A percentile compares a stretch with the other conserved stretches of the same genome.
Conservation (phyloP, 2,113 vertebrate genomes). For the Anoplopoma fimbria region DNA sequence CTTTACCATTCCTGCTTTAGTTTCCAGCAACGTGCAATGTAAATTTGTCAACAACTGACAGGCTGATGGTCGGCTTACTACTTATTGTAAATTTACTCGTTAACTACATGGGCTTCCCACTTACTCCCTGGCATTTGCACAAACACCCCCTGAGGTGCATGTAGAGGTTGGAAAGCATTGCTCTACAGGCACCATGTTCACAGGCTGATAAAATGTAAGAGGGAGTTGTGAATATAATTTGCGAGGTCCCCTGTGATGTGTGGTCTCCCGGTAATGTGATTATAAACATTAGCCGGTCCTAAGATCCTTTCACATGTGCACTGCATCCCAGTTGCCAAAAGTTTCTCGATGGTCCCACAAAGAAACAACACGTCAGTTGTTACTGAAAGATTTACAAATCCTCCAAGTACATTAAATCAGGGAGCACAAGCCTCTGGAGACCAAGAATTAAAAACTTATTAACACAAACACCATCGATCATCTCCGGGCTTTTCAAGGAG, state of each 20-base stretch:
- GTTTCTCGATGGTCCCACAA: slow-evolving; percentile 16
- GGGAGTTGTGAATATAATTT: slow-evolving; percentile 15
- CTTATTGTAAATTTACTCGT: not conserved
- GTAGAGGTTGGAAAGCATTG: not conserved
- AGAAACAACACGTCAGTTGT: slow-evolving; percentile 19
- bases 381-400: slow-evolving; percentile 56
- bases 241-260: slow-evolving; percentile 13
- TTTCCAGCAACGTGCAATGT: not conserved
- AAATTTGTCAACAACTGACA: not conserved
- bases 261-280: slow-evolving; percentile 29
- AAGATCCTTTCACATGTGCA: slow-evolving; percentile 22
- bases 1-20: not conserved
- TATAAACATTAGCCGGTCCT: slow-evolving; percentile 20
- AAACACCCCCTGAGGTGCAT: not conserved
- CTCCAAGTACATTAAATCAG: slow-evolving; percentile 40
- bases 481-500: slow-evolving; percentile 36
- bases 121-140: not conserved
- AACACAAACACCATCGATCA: slow-evolving; percentile 48
- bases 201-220: slow-evolving; percentile 18
- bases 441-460: slow-evolving; percentile 49
- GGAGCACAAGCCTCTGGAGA: slow-evolving; percentile 23
- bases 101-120: not conserved
- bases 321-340: slow-evolving; percentile 18
- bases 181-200: not conserved
- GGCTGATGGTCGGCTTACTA: not conserved